Conservation (phyloP, 2,888 invertebrate species). For the Apomyelois bistriatella region DNA sequence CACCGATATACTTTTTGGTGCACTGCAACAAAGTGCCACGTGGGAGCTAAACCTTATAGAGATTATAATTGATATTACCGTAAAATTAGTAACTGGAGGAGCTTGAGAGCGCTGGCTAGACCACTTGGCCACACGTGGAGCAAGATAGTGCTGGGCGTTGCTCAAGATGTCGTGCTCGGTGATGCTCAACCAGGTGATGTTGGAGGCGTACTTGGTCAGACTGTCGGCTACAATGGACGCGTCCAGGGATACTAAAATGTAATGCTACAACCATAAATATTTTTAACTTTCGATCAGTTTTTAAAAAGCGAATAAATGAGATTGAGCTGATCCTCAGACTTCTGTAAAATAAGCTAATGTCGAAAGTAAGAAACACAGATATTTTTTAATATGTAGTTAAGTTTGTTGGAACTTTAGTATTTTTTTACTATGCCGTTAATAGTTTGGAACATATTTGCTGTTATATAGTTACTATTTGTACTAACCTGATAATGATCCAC, state of each 20-base stretch:
- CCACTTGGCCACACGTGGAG: constrained; percentile 59
- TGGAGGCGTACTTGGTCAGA: constrained; percentile 44
- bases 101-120: constrained; percentile 28
- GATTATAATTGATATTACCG: constrained; percentile 30
- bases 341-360: no score
- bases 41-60: no score
- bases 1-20: no score
- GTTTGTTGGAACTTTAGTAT: no score
- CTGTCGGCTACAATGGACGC: constrained; percentile 49
- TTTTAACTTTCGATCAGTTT: not conserved
- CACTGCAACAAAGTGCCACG: no score
- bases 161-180: constrained; percentile 52
- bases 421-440: no score
- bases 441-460: no score
- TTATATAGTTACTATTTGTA: not conserved
- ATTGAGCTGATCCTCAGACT: no score
- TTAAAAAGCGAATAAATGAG: not conserved
- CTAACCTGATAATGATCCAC: constrained; percentile 64
- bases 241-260: constrained; percentile 58
- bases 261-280: constrained; percentile 48
- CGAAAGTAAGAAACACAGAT: no score
- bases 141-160: constrained; percentile 46
- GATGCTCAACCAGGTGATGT: constrained; percentile 66
- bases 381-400: no score
- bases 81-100: constrained; percentile 47